A percentile compares a stretch with the other conserved stretches of the same genome.
These are phyloP conservation scores for Mya arenaria DNA, from an alignment of 1,140 invertebrate genomes.

Conservation along the genomic window DNA sequence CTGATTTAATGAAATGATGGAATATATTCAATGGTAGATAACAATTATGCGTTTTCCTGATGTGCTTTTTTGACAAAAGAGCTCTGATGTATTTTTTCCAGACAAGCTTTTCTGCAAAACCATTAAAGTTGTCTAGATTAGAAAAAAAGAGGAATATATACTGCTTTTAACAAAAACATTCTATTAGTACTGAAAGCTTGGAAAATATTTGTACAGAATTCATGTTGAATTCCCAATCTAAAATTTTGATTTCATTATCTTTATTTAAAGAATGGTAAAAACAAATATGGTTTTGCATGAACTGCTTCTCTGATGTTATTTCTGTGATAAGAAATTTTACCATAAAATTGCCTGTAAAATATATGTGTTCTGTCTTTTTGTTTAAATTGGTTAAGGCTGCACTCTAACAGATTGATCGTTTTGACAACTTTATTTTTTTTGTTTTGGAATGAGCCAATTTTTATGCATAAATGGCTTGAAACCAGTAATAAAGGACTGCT, in stretches of 20 bases:
- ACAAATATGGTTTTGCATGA: constrained; percentile 34
- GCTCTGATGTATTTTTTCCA: neutral
- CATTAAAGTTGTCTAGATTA: neutral
- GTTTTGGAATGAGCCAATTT: no score
- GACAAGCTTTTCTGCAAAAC: constrained; percentile 41
- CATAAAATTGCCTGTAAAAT: no score
- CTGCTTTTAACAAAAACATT: neutral
- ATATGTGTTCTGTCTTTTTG: no score
- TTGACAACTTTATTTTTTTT: no score
- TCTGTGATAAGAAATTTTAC: no score
- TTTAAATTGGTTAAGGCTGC: no score
- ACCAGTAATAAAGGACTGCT: no score
- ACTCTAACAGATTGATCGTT: no score
- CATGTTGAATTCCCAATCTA: neutral
- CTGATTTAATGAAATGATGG: neutral
- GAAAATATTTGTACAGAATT: neutral
- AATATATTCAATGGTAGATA: neutral
- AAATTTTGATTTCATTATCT: neutral
- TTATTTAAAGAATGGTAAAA: no score
- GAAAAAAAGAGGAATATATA: neutral
- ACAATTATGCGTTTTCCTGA: neutral
- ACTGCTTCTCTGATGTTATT: constrained; percentile 21
- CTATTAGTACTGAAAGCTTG: neutral
- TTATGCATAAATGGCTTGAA: no score
- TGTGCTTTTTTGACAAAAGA: neutral